Base-by-base conservation (phyloP, 2,113 vertebrate species). In the Coturnix japonica region DNA sequence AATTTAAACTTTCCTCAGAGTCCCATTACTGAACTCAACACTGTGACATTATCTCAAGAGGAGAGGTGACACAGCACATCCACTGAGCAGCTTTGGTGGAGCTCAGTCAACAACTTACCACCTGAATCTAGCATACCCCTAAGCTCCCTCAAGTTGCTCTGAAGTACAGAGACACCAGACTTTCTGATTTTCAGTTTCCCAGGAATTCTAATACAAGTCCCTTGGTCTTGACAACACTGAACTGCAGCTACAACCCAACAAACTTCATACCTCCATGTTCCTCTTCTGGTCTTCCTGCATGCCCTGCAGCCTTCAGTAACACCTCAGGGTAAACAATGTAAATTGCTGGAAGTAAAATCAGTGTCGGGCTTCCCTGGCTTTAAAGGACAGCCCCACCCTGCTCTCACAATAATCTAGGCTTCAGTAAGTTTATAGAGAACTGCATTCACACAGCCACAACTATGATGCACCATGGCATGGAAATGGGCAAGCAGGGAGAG, bases 1-100 rank as follows among this genome's bases (percentile, higher is more conserved):
- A 28, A 28, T 64, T 79, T 65, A 91, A 77, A 78, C 51, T 74
- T 82, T 66, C 23, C 33, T 94, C 33, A 53, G 94, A 95, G 33
- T 35, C 30, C 43, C 8, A 3, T 92, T 93, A 77, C 19, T 90
- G 85, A 96, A 76, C 7, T 8, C 17, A 86, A 43, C 12, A 6
- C 51, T 76, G 56, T 73, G 64, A 84, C 44, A 28, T 66, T 89
- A 61, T 47, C 80, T 19, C 74, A 65, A 26, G 9, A 89, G 31
- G 64, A 80, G 44, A 70, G 25, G 30, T 56, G 37, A 56, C 51
- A 33, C 1, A 53, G 11, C 44, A 61, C 20, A 41, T 41, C 53
- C 65, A 61, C 16, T 47, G 54, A 44, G 21, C 20, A 80, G 54
- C 37, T 78, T 41, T 51, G 37, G 17, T 39, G 31, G 28, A 75